Percentiles rank a stretch among this genome's conserved stretches.
Conservation (phyloP, 2,113 vertebrate genomes). For the Maccullochella peelii region DNA sequence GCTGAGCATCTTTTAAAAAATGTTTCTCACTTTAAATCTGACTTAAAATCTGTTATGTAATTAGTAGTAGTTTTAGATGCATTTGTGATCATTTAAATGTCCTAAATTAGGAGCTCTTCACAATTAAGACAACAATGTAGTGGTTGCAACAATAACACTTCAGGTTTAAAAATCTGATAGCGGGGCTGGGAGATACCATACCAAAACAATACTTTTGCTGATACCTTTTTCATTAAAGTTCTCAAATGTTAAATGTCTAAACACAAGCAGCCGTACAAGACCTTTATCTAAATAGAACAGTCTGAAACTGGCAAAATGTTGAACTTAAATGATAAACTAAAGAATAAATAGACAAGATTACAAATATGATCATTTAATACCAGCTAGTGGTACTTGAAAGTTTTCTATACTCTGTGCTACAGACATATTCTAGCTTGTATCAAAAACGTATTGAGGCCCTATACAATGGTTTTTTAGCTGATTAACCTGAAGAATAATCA, state of each 20-base stretch:
- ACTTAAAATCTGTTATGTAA: background rate
- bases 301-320: background rate
- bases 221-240: no score
- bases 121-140: no score
- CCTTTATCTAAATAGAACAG: background rate
- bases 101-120: no score
- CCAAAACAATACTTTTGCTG: no score
- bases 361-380: background rate
- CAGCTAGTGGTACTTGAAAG: background rate
- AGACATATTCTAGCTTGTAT: background rate
- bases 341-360: background rate
- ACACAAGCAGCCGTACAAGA: no score
- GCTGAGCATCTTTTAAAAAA: background rate
- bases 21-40: background rate
- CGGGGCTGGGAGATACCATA: no score
- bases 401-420: background rate
- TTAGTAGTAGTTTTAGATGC: no score
- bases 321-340: background rate
- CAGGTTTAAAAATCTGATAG: no score
- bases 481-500: background rate
- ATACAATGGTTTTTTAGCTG: background rate
- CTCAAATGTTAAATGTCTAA: no score
- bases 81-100: no score
- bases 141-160: no score
- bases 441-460: background rate